These are phyloP conservation scores for Bombycilla garrulus DNA, from an alignment of 2,113 vertebrate genomes.

Conservation along the genomic window DNA sequence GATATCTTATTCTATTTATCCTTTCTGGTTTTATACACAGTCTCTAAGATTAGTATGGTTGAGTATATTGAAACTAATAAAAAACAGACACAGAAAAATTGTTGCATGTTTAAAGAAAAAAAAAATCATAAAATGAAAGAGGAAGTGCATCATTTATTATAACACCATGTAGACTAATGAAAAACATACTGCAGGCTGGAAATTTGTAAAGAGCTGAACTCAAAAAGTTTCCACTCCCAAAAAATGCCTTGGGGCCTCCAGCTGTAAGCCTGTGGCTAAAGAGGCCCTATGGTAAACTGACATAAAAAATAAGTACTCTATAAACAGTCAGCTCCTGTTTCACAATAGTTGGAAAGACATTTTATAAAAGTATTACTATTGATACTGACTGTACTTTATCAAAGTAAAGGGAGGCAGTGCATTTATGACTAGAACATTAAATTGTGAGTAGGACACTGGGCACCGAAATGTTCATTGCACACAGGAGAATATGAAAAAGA, in stretches of 20 bases:
- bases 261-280: constrained; percentile 17
- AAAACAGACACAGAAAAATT: constrained; percentile 42
- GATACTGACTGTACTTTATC: neutral
- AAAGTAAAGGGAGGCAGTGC: neutral
- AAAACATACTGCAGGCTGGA: constrained; percentile 59
- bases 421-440: neutral
- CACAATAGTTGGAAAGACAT: constrained; percentile 4
- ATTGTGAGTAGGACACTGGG: neutral
- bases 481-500: neutral
- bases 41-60: neutral
- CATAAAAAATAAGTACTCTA: constrained; percentile 38
- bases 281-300: constrained; percentile 53
- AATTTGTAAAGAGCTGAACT: constrained; percentile 49
- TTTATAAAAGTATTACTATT: neutral
- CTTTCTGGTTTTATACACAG: neutral
- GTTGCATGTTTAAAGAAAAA: constrained; percentile 34
- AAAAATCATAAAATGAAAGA: constrained; percentile 43
- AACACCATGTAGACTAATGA: constrained; percentile 57
- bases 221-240: constrained; percentile 44
- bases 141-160: constrained; percentile 65
- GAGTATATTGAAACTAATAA: constrained; percentile 3
- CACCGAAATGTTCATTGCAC: neutral
- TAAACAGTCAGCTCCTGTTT: constrained; percentile 50
- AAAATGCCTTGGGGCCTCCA: constrained; percentile 23
- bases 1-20: neutral